phyloP scores from a whole-genome alignment of 2,113 vertebrate genomes.

The Rhizomys pruinosus region DNA sequence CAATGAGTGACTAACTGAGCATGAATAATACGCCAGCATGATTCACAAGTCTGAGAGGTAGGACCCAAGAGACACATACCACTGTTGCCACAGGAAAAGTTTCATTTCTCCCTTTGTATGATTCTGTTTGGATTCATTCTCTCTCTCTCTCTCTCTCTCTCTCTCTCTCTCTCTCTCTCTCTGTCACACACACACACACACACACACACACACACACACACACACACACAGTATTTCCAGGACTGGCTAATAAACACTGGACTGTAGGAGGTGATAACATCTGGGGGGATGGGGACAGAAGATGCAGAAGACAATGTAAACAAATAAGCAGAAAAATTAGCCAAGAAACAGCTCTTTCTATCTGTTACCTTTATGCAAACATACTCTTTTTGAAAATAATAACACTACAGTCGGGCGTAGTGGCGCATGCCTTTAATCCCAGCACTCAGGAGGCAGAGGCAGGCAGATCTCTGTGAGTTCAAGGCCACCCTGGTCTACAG shows the following conservation, averaged over 20 bases:
- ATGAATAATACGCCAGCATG: background rate
- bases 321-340: background rate
- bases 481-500: no score
- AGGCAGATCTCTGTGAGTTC: no score
- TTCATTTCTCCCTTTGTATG: background rate
- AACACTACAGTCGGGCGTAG: no score
- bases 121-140: background rate
- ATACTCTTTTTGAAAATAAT: background rate
- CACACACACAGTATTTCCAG: conserved; percentile 35
- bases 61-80: background rate
- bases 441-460: no score
- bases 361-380: background rate
- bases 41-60: background rate
- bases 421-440: no score
- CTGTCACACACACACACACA: background rate
- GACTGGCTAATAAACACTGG: background rate
- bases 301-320: background rate
- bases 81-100: background rate
- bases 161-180: background rate
- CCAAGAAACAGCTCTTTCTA: background rate
- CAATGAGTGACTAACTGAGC: background rate
- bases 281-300: background rate
- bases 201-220: background rate
- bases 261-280: background rate
- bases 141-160: no score